Conservation (phyloP, 2,113 vertebrate species). For the Tretioscincus oriximinensis region DNA sequence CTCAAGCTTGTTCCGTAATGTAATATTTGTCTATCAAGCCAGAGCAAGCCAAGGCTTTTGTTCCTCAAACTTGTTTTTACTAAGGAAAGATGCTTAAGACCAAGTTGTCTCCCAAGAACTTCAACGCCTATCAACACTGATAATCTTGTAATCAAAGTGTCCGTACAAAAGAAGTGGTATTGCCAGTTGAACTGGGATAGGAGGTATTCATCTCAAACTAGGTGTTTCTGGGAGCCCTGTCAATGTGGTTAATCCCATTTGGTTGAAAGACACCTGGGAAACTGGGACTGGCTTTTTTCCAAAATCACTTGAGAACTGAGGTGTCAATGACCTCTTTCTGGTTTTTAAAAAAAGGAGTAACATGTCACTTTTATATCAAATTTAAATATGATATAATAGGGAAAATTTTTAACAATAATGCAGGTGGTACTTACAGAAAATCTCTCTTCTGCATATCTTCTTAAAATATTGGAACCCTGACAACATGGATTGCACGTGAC, state of each 20-base stretch:
- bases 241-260: slow-evolving; percentile 17
- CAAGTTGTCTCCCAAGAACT: background rate
- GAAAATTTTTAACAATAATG: too few relatives aligned
- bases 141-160: slow-evolving; percentile 17
- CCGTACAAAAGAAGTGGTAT: slow-evolving; percentile 6
- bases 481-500: too few relatives aligned
- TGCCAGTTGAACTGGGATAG: slow-evolving; percentile 5
- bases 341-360: background rate
- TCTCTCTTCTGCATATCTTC: too few relatives aligned
- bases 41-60: slow-evolving; percentile 10
- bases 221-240: background rate
- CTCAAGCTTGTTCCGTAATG: slow-evolving; percentile 7
- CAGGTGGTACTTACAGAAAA: too few relatives aligned
- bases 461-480: too few relatives aligned
- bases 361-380: too few relatives aligned
- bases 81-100: background rate
- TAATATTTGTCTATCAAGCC: background rate
- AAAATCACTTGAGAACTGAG: background rate
- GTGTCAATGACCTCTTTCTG: background rate
- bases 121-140: background rate
- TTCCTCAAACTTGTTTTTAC: background rate
- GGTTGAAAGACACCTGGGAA: background rate
- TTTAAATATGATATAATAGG: too few relatives aligned
- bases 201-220: slow-evolving; percentile 1
- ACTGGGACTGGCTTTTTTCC: background rate